Evolutionary conservation across 2,113 vertebrate genomes (phyloP).

Genomic region (Sinocyclocheilus grahami): DNA sequence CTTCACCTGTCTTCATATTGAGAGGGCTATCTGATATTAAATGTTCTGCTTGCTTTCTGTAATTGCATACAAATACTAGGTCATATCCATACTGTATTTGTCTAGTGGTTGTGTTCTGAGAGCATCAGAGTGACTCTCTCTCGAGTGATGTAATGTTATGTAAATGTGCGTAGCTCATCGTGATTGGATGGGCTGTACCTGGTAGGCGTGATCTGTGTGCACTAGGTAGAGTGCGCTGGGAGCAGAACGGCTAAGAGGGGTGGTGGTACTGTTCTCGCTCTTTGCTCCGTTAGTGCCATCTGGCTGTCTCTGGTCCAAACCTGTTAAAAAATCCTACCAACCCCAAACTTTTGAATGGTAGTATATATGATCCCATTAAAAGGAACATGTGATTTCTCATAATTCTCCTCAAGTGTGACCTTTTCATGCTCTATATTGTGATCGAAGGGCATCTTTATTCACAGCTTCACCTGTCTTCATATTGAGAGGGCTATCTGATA

Average conservation of each 20-base stretch:
- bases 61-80: not conserved
- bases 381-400: too few species aligned
- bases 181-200: slow-evolving; percentile 74
- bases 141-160: slow-evolving; percentile 25
- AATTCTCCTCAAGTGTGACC: too few species aligned
- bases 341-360: too few species aligned
- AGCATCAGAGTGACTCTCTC: not conserved
- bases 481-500: too few species aligned
- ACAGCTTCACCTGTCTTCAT: too few species aligned
- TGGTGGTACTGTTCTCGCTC: slow-evolving; percentile 83
- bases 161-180: not conserved
- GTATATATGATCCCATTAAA: too few species aligned
- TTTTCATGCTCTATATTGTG: too few species aligned
- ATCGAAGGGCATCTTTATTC: too few species aligned
- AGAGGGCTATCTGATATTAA: too few species aligned
- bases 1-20: too few species aligned
- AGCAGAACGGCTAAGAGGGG: slow-evolving; percentile 94
- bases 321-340: too few species aligned
- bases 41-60: not conserved
- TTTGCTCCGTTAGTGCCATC: slow-evolving; percentile 77
- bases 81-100: not conserved
- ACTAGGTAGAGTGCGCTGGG: slow-evolving; percentile 98
- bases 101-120: not conserved
- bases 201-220: slow-evolving; percentile 96
- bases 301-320: slow-evolving; percentile 75